Conservation (phyloP, 2,113 vertebrate genomes). For the Burhinus oedicnemus region DNA sequence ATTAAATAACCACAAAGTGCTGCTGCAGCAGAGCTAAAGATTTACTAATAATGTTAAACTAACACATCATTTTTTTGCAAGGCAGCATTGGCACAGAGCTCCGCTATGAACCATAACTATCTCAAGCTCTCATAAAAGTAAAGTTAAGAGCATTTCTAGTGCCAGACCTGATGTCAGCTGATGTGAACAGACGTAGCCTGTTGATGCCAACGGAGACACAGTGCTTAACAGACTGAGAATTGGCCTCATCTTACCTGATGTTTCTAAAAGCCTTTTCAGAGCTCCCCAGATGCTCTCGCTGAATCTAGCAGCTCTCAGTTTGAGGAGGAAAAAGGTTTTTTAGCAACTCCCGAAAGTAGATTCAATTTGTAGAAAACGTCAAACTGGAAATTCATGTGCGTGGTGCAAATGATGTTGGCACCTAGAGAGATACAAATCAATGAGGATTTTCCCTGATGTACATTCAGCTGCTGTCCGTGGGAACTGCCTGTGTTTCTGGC, state of each 20-base stretch:
- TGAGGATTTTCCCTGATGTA: background rate
- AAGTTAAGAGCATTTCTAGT: background rate
- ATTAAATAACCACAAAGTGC: background rate
- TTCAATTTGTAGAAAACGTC: background rate
- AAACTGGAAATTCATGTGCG: background rate
- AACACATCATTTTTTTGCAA: background rate
- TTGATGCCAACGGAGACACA: background rate
- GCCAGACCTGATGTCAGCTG: background rate
- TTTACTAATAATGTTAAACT: conserved; percentile 35
- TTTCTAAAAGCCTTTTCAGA: background rate
- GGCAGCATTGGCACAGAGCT: background rate
- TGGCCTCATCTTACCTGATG: background rate
- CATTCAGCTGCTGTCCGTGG: background rate
- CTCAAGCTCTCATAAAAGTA: background rate
- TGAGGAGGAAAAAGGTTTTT: background rate
- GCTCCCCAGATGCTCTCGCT: background rate
- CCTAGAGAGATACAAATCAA: background rate
- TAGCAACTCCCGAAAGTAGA: background rate
- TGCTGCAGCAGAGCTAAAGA: background rate
- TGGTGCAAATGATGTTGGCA: background rate
- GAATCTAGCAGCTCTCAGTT: background rate
- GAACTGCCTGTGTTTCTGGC: background rate
- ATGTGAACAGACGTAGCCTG: background rate
- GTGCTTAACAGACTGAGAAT: background rate
- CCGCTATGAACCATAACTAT: background rate